phyloP scores from a whole-genome alignment of 2,113 vertebrate species.

The Aegithalos caudatus region DNA sequence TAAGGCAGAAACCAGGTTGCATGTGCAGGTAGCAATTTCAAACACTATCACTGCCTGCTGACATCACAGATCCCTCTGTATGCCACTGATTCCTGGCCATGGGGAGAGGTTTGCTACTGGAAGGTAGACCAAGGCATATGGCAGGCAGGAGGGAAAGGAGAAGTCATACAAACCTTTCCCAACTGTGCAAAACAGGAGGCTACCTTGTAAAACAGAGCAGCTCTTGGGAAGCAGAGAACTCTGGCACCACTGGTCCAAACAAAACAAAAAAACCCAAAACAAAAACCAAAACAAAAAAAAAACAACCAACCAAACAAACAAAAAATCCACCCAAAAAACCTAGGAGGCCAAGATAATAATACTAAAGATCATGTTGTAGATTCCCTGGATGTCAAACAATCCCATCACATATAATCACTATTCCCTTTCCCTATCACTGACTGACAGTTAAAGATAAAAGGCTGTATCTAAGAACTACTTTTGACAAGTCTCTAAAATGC shows the following conservation, averaged over 20 bases:
- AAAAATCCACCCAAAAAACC: neutral
- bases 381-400: neutral
- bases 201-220: neutral
- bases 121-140: neutral
- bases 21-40: neutral
- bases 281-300: neutral
- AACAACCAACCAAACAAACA: neutral
- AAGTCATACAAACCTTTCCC: neutral
- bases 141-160: neutral
- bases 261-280: neutral
- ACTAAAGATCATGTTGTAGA: neutral
- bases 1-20: neutral
- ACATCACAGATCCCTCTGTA: neutral
- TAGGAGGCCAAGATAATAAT: neutral
- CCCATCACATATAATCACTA: neutral
- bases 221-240: neutral
- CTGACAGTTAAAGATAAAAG: constrained; percentile 25
- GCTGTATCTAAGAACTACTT: neutral
- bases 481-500: neutral
- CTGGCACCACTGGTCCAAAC: neutral
- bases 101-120: neutral
- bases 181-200: neutral
- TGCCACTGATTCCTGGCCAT: neutral
- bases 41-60: neutral
- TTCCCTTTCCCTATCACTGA: neutral